Percentiles rank a stretch among this genome's conserved stretches.
phyloP scores from a whole-genome alignment of 1,140 invertebrate genomes.

The Brachionus angularis region DNA sequence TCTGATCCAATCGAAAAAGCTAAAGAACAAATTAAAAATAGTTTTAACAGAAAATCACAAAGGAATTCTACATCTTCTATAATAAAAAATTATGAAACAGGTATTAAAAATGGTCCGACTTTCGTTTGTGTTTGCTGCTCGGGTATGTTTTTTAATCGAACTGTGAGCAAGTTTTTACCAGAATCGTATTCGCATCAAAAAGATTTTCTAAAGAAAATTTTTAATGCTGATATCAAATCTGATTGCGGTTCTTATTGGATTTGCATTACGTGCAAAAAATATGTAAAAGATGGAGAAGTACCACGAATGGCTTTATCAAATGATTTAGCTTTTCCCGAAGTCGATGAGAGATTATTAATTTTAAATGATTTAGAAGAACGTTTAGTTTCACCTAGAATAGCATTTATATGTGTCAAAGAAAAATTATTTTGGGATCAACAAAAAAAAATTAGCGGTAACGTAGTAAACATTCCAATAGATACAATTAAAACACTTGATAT shows the following conservation, averaged over 20 bases:
- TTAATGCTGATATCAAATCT: neutral
- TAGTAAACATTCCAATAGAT: too few species aligned
- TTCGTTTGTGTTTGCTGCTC: slow-evolving; percentile 15
- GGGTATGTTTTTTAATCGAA: neutral
- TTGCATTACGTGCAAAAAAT: neutral
- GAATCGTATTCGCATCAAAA: neutral
- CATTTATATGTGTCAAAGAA: too few species aligned
- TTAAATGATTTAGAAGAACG: too few species aligned
- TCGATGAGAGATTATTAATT: too few species aligned
- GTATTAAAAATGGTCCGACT: too few species aligned
- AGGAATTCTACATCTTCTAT: neutral
- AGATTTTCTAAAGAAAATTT: neutral
- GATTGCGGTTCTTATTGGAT: neutral
- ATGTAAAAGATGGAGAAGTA: neutral
- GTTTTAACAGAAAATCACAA: neutral
- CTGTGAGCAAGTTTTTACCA: neutral
- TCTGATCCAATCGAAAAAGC: neutral
- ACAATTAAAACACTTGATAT: too few species aligned
- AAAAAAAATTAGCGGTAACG: too few species aligned
- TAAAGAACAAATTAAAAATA: slow-evolving; percentile 1
- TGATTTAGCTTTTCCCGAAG: neutral
- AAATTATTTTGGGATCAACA: too few species aligned
- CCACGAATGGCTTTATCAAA: neutral
- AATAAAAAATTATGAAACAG: neutral
- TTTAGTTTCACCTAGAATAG: too few species aligned